These are phyloP conservation scores for Cavia aperea DNA, from an alignment of 2,113 vertebrate species.

Conservation along the genomic window DNA sequence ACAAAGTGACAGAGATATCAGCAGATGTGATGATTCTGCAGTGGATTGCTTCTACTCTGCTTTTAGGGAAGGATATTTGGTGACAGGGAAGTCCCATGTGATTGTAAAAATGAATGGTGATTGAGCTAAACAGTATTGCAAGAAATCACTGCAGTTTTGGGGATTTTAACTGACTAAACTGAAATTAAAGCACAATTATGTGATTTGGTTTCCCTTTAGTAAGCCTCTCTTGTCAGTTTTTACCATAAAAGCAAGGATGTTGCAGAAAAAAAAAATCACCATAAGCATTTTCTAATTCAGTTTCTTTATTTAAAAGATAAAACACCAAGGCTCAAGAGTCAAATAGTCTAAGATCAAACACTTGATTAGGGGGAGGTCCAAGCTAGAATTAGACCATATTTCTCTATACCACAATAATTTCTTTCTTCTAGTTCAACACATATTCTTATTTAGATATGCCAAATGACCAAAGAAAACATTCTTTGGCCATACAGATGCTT, in stretches of 20 bases:
- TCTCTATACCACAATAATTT: not conserved
- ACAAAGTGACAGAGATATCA: not conserved
- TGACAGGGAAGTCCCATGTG: not conserved
- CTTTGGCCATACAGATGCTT: not conserved
- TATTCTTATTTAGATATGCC: not conserved
- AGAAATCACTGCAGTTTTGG: not conserved
- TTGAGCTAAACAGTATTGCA: not conserved
- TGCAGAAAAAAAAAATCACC: not conserved
- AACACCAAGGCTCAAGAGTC: not conserved
- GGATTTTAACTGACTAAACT: not conserved
- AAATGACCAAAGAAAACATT: not conserved
- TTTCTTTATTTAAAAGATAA: not conserved
- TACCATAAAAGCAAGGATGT: not conserved
- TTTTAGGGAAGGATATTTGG: not conserved
- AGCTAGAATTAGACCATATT: not conserved
- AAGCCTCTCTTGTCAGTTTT: not conserved
- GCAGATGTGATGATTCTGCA: not conserved
- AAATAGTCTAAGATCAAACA: not conserved
- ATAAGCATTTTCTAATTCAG: not conserved
- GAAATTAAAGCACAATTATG: not conserved
- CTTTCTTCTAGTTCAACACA: not conserved
- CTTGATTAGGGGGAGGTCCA: not conserved
- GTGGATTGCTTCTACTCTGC: not conserved
- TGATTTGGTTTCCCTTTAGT: not conserved
- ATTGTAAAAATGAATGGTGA: not conserved